These are phyloP conservation scores for Philotrypesis tridentata DNA, from an alignment of 1,140 invertebrate species.

Conservation along the genomic window DNA sequence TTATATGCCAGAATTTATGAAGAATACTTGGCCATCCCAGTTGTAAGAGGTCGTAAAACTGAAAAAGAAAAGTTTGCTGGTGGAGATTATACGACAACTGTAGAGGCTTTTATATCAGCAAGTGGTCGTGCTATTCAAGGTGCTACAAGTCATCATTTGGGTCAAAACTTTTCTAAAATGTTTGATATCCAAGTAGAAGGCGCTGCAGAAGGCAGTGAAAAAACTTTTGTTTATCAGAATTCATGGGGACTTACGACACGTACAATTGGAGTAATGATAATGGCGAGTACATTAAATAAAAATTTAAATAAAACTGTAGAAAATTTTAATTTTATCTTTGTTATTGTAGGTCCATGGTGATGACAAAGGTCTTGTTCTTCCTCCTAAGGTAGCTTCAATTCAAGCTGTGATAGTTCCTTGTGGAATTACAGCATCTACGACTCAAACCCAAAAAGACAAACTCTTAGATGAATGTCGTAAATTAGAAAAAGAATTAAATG, in stretches of 20 bases:
- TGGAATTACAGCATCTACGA: constrained; percentile 91
- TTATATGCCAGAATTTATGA: constrained; percentile 94
- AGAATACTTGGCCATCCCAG: constrained; percentile 94
- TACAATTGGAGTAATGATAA: constrained; percentile 84
- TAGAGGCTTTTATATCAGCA: constrained; percentile 95
- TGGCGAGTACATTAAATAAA: constrained; percentile 57
- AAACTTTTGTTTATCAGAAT: constrained; percentile 95
- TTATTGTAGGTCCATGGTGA: constrained; percentile 93
- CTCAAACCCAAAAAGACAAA: constrained; percentile 80
- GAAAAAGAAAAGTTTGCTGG: constrained; percentile 99
- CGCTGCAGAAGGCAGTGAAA: constrained; percentile 89
- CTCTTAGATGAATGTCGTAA: constrained; percentile 84
- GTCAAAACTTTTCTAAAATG: constrained; percentile 99
- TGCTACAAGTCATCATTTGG: constrained; percentile 97
- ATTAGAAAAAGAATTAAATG: constrained; percentile 77
- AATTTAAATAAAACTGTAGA: not conserved
- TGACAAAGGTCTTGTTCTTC: constrained; percentile 95
- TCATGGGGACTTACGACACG: constrained; percentile 99
- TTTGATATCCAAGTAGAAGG: constrained; percentile 98
- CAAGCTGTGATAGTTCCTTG: constrained; percentile 96
- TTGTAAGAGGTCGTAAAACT: constrained; percentile 95
- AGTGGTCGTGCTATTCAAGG: constrained; percentile 97
- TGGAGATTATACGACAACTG: constrained; percentile 97
- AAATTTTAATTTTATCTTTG: not conserved
- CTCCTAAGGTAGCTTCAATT: constrained; percentile 90